Evolutionary conservation across 2,888 invertebrate genomes (phyloP).

Genomic region (Andrena marginata): DNA sequence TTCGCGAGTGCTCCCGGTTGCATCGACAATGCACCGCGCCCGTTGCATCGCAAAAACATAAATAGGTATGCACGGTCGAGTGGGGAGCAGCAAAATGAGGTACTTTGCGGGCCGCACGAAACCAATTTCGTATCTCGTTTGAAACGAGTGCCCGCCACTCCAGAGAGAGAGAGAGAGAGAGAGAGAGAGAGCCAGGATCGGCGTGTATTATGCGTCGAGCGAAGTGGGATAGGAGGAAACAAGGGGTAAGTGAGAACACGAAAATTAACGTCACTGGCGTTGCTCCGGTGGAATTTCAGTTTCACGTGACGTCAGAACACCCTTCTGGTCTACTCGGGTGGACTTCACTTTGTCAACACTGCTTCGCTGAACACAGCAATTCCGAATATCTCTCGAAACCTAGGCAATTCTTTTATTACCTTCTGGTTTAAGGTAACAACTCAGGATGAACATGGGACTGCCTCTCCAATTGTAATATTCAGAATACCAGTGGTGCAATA

Average conservation of each 20-base stretch:
- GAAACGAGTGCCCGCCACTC: conserved; percentile 47
- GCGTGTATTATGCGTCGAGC: conserved; percentile 21
- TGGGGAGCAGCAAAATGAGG: conserved; percentile 54
- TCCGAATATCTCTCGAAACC: too few relatives aligned
- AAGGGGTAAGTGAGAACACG: conserved; percentile 19
- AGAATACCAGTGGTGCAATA: too few relatives aligned
- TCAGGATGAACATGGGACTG: too few relatives aligned
- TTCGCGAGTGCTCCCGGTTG: conserved; percentile 10
- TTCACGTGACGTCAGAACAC: neutral
- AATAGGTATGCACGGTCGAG: conserved; percentile 44
- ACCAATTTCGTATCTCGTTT: conserved; percentile 61
- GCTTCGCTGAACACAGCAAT: too few relatives aligned
- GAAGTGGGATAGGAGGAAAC: conserved; percentile 24
- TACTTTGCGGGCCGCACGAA: conserved; percentile 53
- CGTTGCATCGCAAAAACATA: conserved; percentile 55
- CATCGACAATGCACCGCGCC: conserved; percentile 28
- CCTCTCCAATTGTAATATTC: too few relatives aligned
- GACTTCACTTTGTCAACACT: too few relatives aligned
- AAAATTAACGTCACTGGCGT: conserved; percentile 23
- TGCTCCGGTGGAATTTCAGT: conserved; percentile 2
- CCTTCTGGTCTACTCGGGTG: too few relatives aligned
- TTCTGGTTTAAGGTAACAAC: too few relatives aligned
- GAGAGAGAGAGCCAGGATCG: conserved; percentile 33
- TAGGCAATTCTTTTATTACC: too few relatives aligned
- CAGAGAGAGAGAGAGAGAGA: conserved; percentile 16